A percentile compares a stretch with the other conserved stretches of the same genome.
phyloP scores from a whole-genome alignment of 2,797 vertebrate genomes.

The Sebastes iracundus region DNA sequence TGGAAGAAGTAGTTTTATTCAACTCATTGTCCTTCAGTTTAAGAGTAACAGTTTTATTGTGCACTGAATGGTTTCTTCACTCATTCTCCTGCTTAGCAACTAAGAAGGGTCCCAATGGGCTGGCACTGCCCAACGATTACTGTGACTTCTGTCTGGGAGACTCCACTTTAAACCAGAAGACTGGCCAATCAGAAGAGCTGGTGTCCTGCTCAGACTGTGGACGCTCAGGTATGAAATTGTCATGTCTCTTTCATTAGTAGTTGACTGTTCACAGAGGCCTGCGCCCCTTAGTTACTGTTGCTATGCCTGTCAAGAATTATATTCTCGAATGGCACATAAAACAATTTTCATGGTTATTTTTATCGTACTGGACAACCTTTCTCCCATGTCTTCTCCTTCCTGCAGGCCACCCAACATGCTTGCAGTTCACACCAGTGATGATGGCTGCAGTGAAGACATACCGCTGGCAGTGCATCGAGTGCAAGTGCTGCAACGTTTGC shows the following conservation, averaged over 20 bases:
- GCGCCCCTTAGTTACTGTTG: neutral
- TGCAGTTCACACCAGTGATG: conserved; percentile 98
- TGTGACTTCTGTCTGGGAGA: conserved; percentile 97
- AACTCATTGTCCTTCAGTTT: neutral
- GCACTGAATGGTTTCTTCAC: conserved; percentile 21
- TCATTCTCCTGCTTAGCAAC: conserved; percentile 72
- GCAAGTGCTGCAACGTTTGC: conserved; percentile 98
- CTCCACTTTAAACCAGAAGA: conserved; percentile 96
- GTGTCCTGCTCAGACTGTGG: conserved; percentile 98
- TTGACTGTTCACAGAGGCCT: neutral
- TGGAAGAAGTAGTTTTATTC: neutral
- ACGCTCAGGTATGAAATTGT: conserved; percentile 86
- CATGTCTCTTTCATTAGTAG: neutral
- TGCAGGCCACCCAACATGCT: conserved; percentile 93
- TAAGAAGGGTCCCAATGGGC: conserved; percentile 93
- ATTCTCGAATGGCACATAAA: neutral
- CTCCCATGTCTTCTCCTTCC: neutral
- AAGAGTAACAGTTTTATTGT: neutral
- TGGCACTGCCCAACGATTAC: conserved; percentile 96
- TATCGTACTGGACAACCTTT: neutral
- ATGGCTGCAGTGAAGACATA: conserved; percentile 98
- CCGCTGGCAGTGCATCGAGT: conserved; percentile 98
- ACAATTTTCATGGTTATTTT: neutral
- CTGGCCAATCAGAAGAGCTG: conserved; percentile 92
- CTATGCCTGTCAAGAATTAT: neutral